Evolutionary conservation across 2,797 vertebrate genomes (phyloP), one percentile per base, ranked within the genome.

Genomic region (Lophura swinhoii): DNA sequence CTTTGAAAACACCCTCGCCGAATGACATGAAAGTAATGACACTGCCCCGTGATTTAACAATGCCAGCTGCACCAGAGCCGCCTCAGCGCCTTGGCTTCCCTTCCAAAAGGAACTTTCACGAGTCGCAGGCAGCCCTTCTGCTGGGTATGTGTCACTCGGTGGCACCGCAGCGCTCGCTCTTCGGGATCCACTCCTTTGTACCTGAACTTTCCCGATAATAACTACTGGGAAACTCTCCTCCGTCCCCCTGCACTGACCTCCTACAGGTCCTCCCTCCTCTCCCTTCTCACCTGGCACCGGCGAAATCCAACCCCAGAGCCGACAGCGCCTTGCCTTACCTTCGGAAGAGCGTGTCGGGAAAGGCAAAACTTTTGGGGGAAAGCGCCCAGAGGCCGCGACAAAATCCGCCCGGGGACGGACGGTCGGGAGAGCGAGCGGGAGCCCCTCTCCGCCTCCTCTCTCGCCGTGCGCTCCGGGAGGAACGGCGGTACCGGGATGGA

Each of bases 81-180:
- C 31, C 73, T 39, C 15, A 37, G 49, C n/a, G 33, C 44, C 28
- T 37, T 53, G 93, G 92, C 81, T 92, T 55, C 64, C 48, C 31
- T 56, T 77, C 80, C 94, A 89, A 91, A 95, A 64, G 13, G 35
- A 92, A 89, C 41, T 90, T 94, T 75, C 69, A 72, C 46, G 63
- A 58, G 51, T 73, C 49, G 67, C 84, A 81, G 87, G 72, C 76
- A 66, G 60, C 33, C 31, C 39, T 87, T 39, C 33, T 35, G 55
- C 37, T 10, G 39, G 49, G 48, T 28, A n/a, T 26, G 35, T 48
- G n/a, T 73, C 81, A 15, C 20, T 13, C 56, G 4, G 56, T 14
- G 77, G 23, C 28, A 53, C 79, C 12, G 17, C 43, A 72, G 16
- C 66, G 18, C 9, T 1, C 24, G 29, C 26, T 39, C 29, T 64